phyloP scores from a whole-genome alignment of 2,797 vertebrate genomes.

The Sitta carolinensis region DNA sequence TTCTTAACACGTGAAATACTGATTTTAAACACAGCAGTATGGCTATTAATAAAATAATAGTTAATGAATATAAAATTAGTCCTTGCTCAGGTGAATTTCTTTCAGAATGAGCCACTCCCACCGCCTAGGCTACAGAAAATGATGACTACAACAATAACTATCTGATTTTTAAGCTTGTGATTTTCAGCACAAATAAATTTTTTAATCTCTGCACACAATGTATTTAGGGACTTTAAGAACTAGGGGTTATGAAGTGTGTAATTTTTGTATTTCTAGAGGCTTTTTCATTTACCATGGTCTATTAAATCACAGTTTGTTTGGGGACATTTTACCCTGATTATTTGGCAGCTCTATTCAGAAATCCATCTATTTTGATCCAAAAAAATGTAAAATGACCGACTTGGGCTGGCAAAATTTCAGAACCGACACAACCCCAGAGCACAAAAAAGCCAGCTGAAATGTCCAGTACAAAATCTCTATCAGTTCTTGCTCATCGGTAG shows the following conservation, averaged over 20 bases:
- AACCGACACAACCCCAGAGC: not conserved
- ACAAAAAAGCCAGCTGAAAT: not conserved
- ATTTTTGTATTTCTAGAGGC: not conserved
- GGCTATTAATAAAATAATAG: not conserved
- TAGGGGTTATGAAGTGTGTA: not conserved
- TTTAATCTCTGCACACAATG: not conserved
- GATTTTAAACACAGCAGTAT: not conserved
- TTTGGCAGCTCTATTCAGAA: not conserved
- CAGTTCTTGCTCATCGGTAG: not conserved
- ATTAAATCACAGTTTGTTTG: slow-evolving; percentile 8
- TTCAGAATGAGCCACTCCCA: not conserved
- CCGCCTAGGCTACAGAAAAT: not conserved
- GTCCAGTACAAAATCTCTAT: not conserved
- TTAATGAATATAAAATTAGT: not conserved
- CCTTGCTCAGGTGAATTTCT: not conserved
- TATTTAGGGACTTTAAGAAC: not conserved
- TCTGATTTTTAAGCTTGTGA: not conserved
- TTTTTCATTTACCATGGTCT: not conserved
- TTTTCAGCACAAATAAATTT: not conserved
- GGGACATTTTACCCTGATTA: not conserved
- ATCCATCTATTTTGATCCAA: not conserved
- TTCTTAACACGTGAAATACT: not conserved
- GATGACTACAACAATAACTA: not conserved
- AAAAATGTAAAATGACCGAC: not conserved
- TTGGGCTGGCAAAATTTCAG: not conserved